phyloP scores from a whole-genome alignment of 2,888 invertebrate species.

The Troides helena region DNA sequence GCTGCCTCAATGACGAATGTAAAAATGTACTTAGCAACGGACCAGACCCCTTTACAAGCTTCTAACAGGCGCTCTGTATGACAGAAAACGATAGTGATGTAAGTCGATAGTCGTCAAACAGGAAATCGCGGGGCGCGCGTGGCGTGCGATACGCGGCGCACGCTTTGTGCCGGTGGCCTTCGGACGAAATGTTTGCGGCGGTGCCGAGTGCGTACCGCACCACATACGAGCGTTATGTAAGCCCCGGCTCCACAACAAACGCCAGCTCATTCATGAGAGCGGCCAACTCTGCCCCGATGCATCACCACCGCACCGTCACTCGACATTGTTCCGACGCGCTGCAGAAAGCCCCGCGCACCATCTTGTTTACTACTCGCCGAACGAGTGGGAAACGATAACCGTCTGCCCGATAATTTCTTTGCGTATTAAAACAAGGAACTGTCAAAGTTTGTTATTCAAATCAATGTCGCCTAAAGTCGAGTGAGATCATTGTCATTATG shows the following conservation, averaged over 20 bases:
- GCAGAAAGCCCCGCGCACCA: slow-evolving; percentile 33
- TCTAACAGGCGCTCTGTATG: slow-evolving; percentile 69
- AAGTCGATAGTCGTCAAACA: slow-evolving; percentile 79
- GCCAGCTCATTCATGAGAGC: slow-evolving; percentile 69
- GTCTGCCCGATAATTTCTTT: slow-evolving; percentile 65
- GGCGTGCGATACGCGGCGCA: slow-evolving; percentile 65
- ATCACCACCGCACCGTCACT: slow-evolving; percentile 42
- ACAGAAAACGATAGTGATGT: slow-evolving; percentile 79
- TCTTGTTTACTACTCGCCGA: slow-evolving; percentile 47
- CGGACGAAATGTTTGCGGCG: slow-evolving; percentile 68
- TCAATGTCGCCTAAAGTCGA: slow-evolving; percentile 58
- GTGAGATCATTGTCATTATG: slow-evolving; percentile 69
- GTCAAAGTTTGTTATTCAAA: slow-evolving; percentile 57
- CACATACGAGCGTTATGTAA: slow-evolving; percentile 68
- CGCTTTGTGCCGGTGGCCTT: slow-evolving; percentile 71
- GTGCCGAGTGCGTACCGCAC: slow-evolving; percentile 48
- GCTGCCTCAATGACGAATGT: slow-evolving; percentile 64
- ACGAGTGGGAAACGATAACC: slow-evolving; percentile 50
- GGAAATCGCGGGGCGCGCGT: slow-evolving; percentile 76
- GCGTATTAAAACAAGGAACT: slow-evolving; percentile 65
- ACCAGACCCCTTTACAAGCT: slow-evolving; percentile 71
- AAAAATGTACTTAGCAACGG: slow-evolving; percentile 69
- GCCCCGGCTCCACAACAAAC: slow-evolving; percentile 62
- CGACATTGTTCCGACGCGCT: slow-evolving; percentile 32
- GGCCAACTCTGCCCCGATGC: slow-evolving; percentile 51